Conservation (phyloP, 2,888 invertebrate genomes). For the Orthosia gracilis region DNA sequence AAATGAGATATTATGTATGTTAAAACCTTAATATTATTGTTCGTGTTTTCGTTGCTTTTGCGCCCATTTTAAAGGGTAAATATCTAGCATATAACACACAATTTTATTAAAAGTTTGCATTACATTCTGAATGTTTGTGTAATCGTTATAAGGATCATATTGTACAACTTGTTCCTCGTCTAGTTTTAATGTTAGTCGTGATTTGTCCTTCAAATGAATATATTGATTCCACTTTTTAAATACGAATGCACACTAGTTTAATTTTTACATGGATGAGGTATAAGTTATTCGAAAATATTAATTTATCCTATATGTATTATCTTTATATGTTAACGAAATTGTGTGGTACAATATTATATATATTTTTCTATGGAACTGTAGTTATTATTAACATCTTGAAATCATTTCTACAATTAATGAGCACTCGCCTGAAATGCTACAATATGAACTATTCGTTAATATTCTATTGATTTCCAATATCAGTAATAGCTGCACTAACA, state of each 20-base stretch:
- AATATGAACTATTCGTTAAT: constrained; percentile 36
- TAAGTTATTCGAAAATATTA: constrained; percentile 58
- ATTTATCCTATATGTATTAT: constrained; percentile 58
- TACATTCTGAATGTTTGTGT: constrained; percentile 55
- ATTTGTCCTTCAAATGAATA: constrained; percentile 44
- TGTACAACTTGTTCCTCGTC: constrained; percentile 70
- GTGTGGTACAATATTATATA: constrained; percentile 81
- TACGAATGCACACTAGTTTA: constrained; percentile 48
- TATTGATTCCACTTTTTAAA: constrained; percentile 56
- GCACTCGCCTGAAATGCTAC: constrained; percentile 34
- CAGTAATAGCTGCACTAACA: constrained; percentile 54
- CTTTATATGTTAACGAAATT: constrained; percentile 67
- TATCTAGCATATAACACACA: constrained; percentile 33
- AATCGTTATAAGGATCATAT: constrained; percentile 52
- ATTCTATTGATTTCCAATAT: constrained; percentile 47
- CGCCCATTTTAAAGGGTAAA: constrained; percentile 26
- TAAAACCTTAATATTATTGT: constrained; percentile 41
- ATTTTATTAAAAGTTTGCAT: constrained; percentile 40
- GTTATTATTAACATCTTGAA: constrained; percentile 75
- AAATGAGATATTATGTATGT: constrained; percentile 47
- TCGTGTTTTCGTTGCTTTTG: constrained; percentile 45
- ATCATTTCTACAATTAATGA: constrained; percentile 36
- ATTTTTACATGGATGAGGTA: constrained; percentile 60
- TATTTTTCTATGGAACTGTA: constrained; percentile 85
- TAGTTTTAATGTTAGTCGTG: constrained; percentile 57